phyloP scores from a whole-genome alignment of 2,113 vertebrate genomes.

The Morone chrysops region DNA sequence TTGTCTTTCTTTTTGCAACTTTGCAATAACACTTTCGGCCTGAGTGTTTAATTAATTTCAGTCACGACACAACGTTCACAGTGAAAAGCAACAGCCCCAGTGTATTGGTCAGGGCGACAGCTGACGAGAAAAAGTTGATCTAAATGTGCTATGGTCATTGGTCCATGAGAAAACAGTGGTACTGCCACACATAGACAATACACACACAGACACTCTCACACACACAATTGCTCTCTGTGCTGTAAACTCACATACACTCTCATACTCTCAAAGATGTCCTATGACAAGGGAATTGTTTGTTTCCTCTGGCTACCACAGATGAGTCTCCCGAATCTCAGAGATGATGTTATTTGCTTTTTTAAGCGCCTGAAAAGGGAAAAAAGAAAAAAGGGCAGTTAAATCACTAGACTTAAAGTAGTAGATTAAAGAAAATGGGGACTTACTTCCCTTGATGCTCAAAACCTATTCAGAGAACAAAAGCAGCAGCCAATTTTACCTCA shows the following conservation, averaged over 20 bases:
- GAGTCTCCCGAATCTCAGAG: constrained; percentile 88
- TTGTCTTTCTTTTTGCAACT: constrained; percentile 36
- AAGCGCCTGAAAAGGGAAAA: constrained; percentile 78
- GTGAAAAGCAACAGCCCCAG: constrained; percentile 49
- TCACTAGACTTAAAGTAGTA: not conserved
- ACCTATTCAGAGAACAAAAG: constrained; percentile 47
- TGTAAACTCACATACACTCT: constrained; percentile 67
- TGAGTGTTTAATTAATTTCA: constrained; percentile 56
- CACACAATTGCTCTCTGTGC: constrained; percentile 9
- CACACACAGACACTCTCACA: constrained; percentile 17
- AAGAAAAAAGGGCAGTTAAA: constrained; percentile 14
- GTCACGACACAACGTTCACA: constrained; percentile 50
- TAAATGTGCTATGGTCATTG: constrained; percentile 59
- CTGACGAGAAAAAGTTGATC: constrained; percentile 22
- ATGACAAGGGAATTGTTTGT: constrained; percentile 33
- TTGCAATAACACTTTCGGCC: constrained; percentile 49
- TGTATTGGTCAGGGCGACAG: constrained; percentile 35
- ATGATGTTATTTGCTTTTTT: constrained; percentile 88
- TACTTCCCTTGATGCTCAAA: not conserved
- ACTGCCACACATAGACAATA: constrained; percentile 23
- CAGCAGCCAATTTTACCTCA: constrained; percentile 77
- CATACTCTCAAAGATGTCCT: constrained; percentile 62
- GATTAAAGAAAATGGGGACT: constrained; percentile 25
- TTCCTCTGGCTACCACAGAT: constrained; percentile 85
- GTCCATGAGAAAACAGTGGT: constrained; percentile 59